Conservation (phyloP, 2,797 vertebrate species). For the Psittacula echo region DNA sequence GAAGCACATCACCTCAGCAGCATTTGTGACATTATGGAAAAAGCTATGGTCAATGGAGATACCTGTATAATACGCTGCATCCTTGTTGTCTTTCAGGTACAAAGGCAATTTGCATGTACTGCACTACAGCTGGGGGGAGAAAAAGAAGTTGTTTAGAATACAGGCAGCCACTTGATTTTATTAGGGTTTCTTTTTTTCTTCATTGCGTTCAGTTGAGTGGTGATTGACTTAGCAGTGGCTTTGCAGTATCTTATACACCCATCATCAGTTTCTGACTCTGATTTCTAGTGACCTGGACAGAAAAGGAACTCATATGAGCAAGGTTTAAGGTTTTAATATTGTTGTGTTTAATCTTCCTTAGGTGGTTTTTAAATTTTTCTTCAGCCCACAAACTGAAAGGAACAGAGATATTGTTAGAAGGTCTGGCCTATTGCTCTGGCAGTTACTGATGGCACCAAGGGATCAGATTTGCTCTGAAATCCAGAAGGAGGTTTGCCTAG, state of each 20-base stretch:
- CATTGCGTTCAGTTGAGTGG: neutral
- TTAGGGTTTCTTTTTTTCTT: neutral
- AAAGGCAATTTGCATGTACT: neutral
- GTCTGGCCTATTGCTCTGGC: conserved; percentile 93
- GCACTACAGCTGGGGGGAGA: neutral
- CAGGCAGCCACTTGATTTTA: neutral
- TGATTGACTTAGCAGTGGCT: neutral
- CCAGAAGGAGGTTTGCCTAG: conserved; percentile 95
- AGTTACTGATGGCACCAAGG: conserved; percentile 94
- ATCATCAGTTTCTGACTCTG: neutral
- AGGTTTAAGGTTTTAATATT: neutral
- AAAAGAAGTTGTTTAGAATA: neutral
- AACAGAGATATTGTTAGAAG: conserved; percentile 93
- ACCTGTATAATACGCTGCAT: conserved; percentile 97
- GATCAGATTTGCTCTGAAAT: conserved; percentile 96
- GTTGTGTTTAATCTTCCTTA: conserved; percentile 66
- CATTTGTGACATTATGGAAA: conserved; percentile 99
- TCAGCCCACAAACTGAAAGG: conserved; percentile 94
- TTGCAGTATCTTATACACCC: neutral
- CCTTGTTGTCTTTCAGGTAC: conserved; percentile 97
- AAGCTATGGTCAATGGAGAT: conserved; percentile 97
- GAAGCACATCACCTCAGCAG: conserved; percentile 96
- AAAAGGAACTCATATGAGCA: neutral
- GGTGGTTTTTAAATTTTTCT: conserved; percentile 98
- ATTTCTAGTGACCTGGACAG: neutral